Conservation (phyloP, 2,888 invertebrate genomes). For the Ophion ventricosus region DNA sequence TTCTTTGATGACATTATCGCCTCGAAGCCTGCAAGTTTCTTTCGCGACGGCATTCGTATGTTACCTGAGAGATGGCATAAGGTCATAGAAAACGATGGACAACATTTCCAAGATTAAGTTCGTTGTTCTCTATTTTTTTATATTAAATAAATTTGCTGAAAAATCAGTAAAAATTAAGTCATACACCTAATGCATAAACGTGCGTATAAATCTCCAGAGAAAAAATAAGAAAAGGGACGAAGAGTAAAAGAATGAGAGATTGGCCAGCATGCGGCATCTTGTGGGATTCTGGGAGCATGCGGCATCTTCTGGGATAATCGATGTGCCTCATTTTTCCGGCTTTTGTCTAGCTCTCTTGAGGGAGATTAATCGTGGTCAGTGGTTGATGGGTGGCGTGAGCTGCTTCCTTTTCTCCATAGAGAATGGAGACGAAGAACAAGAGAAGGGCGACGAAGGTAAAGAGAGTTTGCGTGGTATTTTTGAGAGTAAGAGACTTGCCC, state of each 20-base stretch:
- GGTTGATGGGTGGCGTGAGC: slow-evolving; percentile 66
- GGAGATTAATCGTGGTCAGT: slow-evolving; percentile 77
- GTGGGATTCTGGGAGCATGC: not conserved
- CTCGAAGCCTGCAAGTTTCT: no score
- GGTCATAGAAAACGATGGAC: no score
- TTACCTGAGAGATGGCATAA: no score
- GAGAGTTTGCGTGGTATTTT: slow-evolving; percentile 61
- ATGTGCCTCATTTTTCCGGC: slow-evolving; percentile 77
- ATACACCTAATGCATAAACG: slow-evolving; percentile 2
- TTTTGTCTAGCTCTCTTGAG: slow-evolving; percentile 75
- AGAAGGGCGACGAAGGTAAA: slow-evolving; percentile 36
- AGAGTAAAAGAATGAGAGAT: slow-evolving; percentile 11
- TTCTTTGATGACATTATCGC: no score
- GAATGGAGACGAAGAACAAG: slow-evolving; percentile 40
- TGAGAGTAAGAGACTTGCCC: slow-evolving; percentile 49
- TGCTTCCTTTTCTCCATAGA: slow-evolving; percentile 28
- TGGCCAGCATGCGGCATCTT: slow-evolving; percentile 1
- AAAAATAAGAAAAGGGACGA: slow-evolving; percentile 9
- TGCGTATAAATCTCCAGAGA: slow-evolving; percentile 29
- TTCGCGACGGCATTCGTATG: no score
- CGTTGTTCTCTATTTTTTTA: no score
- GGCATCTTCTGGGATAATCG: slow-evolving; percentile 71
- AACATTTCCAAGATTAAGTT: no score
- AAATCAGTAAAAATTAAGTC: no score
- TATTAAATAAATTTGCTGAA: no score